Evolutionary conservation across 2,888 invertebrate species (phyloP).

Genomic region (Brenthis daphne): DNA sequence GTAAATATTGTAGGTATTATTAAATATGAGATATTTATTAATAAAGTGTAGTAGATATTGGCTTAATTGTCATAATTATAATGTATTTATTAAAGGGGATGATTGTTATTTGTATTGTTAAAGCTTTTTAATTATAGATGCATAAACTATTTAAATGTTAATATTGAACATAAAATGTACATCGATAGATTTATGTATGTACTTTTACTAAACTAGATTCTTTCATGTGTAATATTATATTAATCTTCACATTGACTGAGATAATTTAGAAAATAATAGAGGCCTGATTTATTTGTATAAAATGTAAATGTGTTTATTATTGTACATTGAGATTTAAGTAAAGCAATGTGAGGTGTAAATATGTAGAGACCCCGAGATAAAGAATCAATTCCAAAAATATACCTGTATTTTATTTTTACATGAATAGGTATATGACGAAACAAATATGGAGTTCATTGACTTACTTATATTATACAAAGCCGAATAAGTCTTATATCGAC

Average conservation of each 20-base stretch:
- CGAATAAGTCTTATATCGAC: too few species aligned
- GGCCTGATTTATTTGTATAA: slow-evolving; percentile 35
- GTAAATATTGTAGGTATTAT: slow-evolving; percentile 62
- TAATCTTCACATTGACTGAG: slow-evolving; percentile 66
- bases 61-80: slow-evolving; percentile 57
- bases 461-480: too few species aligned
- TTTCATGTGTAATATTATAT: slow-evolving; percentile 32
- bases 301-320: slow-evolving; percentile 52
- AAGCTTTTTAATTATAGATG: slow-evolving; percentile 57
- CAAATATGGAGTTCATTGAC: too few species aligned
- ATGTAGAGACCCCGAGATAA: slow-evolving; percentile 43
- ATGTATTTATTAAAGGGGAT: slow-evolving; percentile 54
- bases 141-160: slow-evolving; percentile 43
- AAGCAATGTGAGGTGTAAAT: slow-evolving; percentile 43
- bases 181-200: slow-evolving; percentile 36
- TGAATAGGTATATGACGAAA: neutral
- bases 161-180: slow-evolving; percentile 41
- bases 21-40: slow-evolving; percentile 52
- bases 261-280: slow-evolving; percentile 26
- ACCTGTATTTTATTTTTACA: slow-evolving; percentile 43
- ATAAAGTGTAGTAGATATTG: slow-evolving; percentile 67
- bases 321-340: slow-evolving; percentile 20
- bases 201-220: slow-evolving; percentile 15
- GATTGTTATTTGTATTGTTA: slow-evolving; percentile 68
- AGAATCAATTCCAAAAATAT: slow-evolving; percentile 55